Conservation (phyloP, 1,140 invertebrate species). For the Drosophila bocki region DNA sequence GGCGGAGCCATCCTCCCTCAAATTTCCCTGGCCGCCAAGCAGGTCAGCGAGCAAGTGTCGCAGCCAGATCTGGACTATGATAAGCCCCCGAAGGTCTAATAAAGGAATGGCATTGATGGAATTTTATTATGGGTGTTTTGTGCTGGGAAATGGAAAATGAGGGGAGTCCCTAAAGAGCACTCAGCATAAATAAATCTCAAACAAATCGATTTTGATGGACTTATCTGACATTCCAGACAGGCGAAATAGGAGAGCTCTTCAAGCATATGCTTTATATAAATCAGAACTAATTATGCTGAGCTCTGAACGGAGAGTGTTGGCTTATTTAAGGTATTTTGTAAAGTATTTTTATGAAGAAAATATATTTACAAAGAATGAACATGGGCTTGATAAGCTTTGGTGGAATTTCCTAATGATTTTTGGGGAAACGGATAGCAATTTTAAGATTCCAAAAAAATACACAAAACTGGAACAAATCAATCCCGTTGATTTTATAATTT, state of each 20-base stretch:
- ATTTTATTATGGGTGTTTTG: background rate
- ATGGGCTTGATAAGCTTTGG: background rate
- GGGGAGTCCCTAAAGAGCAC: background rate
- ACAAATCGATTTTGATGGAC: background rate
- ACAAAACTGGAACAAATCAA: too few relatives aligned
- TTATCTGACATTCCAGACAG: background rate
- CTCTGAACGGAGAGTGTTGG: background rate
- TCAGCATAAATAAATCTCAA: background rate
- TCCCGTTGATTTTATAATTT: too few relatives aligned
- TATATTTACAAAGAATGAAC: background rate
- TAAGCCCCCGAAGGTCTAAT: constrained; percentile 62
- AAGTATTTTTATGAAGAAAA: background rate
- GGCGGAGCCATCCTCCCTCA: constrained; percentile 65
- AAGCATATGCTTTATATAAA: background rate
- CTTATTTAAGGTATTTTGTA: background rate
- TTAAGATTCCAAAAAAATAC: background rate
- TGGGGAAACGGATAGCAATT: background rate
- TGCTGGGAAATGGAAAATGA: background rate
- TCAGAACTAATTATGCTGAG: background rate
- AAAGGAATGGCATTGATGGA: constrained; percentile 8
- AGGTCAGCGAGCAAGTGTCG: constrained; percentile 50
- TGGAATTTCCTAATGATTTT: background rate
- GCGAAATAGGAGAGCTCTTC: background rate
- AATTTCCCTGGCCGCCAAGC: constrained; percentile 73
- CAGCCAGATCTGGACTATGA: constrained; percentile 56